Percentiles rank a stretch among this genome's conserved stretches.
phyloP scores from a whole-genome alignment of 2,113 vertebrate species.

The Argyrosomus japonicus region DNA sequence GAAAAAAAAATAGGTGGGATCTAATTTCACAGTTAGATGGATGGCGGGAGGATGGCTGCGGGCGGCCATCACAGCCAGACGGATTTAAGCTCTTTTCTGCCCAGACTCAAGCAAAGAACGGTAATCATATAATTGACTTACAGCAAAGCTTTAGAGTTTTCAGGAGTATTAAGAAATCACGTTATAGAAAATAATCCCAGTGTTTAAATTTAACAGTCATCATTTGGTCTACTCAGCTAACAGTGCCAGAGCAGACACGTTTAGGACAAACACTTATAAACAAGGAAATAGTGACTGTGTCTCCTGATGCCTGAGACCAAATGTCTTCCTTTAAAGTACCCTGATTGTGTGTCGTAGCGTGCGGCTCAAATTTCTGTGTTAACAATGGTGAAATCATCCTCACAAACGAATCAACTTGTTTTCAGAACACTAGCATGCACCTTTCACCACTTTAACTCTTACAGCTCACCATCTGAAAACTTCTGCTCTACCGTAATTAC shows the following conservation, averaged over 20 bases:
- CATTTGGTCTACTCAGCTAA: background rate
- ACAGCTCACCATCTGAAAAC: no score
- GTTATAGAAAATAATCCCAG: slow-evolving; percentile 20
- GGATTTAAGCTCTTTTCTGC: slow-evolving; percentile 44
- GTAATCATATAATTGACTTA: slow-evolving; percentile 41
- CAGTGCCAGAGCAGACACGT: background rate
- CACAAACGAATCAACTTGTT: no score
- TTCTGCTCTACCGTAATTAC: no score
- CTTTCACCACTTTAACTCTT: no score
- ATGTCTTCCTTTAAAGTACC: no score
- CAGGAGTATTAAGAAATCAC: slow-evolving; percentile 12
- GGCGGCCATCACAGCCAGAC: slow-evolving; percentile 3
- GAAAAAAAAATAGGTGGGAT: slow-evolving; percentile 32
- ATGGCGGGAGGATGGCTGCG: background rate
- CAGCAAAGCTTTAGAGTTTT: slow-evolving; percentile 28
- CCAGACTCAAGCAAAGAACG: slow-evolving; percentile 7
- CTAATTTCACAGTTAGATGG: slow-evolving; percentile 51
- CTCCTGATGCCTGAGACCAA: no score
- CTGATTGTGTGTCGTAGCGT: no score
- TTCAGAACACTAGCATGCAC: no score
- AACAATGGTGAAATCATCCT: no score
- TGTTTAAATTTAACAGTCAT: slow-evolving; percentile 8
- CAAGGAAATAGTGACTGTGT: no score
- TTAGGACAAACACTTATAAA: background rate
- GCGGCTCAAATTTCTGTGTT: no score